Base-by-base conservation (phyloP, 2,113 vertebrate genomes). In the Columba livia region DNA sequence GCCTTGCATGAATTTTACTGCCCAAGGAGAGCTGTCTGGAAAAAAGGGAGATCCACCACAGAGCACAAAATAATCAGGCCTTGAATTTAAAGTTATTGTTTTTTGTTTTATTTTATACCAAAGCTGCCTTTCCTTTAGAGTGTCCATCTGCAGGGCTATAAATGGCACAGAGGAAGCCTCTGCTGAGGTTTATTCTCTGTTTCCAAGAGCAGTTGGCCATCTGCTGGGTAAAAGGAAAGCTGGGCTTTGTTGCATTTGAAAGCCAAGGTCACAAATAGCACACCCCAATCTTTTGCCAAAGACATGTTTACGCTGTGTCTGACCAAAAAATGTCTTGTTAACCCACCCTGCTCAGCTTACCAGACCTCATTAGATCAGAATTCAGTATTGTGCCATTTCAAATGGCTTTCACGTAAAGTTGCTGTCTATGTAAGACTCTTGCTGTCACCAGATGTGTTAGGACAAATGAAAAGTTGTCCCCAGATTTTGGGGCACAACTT, bases 151-250 rank as follows among this genome's bases (percentile, higher is more conserved):
- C 69, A 79, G 58, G 36, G 66, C 79, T 83, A 86, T 91, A 93
- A 94, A 90, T 66, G 53, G 31, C 67, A 90, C 79, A 2, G 53
- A 94, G 50, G 73, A 95, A 92, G 65, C 64, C 57, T 84, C 53
- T 69, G 75, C 79, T 90, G 79, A 34, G 74, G 77, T 95, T 95
- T 89, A 90, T 94, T 95, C 94, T 89, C 79, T 97, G 65, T 85
- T 87, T 94, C 53, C 83, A 71, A 75, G 77, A 90, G 58, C 83
- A 93, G 74, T 19, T 75, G 75, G 62, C 89, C 82, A 91, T 94
- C 94, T 94, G 88, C 71, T 57, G 73, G 42, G 65, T 86, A 75
- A 77, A 72, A 79, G 60, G 74, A 92, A 93, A 54, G 80, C 69
- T 82, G n/a, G 80, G 69, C 50, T 88, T 91, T 60, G 64, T 67